Conservation (phyloP, 2,888 invertebrate genomes). For the Tupiocoris notatus region DNA sequence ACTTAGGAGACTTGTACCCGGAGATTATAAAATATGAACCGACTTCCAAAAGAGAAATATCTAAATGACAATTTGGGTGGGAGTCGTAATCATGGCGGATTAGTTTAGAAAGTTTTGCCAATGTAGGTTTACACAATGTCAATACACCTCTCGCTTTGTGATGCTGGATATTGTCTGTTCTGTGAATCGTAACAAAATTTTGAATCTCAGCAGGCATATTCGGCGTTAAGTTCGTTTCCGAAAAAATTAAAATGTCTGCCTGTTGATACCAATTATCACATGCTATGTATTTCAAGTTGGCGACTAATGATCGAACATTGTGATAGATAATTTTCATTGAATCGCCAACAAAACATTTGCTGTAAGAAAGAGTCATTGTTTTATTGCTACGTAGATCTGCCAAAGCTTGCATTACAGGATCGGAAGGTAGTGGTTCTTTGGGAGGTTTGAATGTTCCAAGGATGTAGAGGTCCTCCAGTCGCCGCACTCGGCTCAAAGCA, state of each 20-base stretch:
- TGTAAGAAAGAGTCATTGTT: background rate
- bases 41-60: background rate
- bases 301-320: constrained; percentile 8
- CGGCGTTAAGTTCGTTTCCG: constrained; percentile 20
- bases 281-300: constrained; percentile 17
- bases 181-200: background rate
- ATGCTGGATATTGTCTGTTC: background rate
- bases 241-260: constrained; percentile 15
- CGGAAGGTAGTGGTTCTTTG: background rate
- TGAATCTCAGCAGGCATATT: background rate
- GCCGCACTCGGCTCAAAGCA: constrained; percentile 19
- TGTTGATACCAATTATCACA: constrained; percentile 25
- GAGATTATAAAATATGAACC: background rate
- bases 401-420: background rate
- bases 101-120: background rate
- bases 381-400: background rate
- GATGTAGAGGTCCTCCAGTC: background rate
- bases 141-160: background rate
- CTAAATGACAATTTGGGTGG: background rate
- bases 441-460: background rate
- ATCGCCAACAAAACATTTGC: constrained; percentile 7
- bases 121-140: background rate
- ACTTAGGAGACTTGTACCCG: constrained; percentile 15
- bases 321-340: constrained; percentile 27
- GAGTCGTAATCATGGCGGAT: background rate